Evolutionary conservation across 2,797 vertebrate genomes (phyloP).

Genomic region (Etheostoma nigrum): DNA sequence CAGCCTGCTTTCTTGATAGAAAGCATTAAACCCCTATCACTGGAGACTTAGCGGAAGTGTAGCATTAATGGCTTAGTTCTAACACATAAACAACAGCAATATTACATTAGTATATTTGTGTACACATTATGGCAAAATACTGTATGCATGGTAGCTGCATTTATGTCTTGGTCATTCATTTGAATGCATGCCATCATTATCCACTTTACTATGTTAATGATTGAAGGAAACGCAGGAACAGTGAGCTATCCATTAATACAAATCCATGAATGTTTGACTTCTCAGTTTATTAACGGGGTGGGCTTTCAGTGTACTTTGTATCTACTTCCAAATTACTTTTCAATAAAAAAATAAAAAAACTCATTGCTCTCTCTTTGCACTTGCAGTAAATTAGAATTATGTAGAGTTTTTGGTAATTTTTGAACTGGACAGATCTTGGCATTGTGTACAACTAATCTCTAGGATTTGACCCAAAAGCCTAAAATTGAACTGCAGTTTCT

Average conservation of each 20-base stretch:
- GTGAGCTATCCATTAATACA: conserved; percentile 47
- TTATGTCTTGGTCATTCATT: conserved; percentile 11
- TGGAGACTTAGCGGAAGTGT: neutral
- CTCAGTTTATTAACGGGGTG: conserved; percentile 51
- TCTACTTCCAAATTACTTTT: conserved; percentile 10
- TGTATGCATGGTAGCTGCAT: neutral
- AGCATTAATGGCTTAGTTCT: neutral
- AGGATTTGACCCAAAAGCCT: neutral
- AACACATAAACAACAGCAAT: neutral
- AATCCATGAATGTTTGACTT: conserved; percentile 62
- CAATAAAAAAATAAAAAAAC: neutral
- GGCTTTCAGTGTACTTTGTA: conserved; percentile 55
- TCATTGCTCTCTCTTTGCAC: neutral
- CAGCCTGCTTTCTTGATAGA: neutral
- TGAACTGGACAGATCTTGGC: conserved; percentile 2
- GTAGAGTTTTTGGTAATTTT: neutral
- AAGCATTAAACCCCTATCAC: neutral
- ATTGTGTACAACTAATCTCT: neutral
- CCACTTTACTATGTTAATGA: conserved; percentile 61
- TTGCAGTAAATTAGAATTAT: neutral
- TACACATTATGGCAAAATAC: neutral
- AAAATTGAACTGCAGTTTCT: conserved; percentile 3
- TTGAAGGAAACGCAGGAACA: conserved; percentile 29
- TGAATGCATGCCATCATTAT: conserved; percentile 30
- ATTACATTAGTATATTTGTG: neutral